Evolutionary conservation across 2,888 invertebrate species (phyloP), one percentile per base, ranked within the genome.

Genomic region (Myathropa florea): DNA sequence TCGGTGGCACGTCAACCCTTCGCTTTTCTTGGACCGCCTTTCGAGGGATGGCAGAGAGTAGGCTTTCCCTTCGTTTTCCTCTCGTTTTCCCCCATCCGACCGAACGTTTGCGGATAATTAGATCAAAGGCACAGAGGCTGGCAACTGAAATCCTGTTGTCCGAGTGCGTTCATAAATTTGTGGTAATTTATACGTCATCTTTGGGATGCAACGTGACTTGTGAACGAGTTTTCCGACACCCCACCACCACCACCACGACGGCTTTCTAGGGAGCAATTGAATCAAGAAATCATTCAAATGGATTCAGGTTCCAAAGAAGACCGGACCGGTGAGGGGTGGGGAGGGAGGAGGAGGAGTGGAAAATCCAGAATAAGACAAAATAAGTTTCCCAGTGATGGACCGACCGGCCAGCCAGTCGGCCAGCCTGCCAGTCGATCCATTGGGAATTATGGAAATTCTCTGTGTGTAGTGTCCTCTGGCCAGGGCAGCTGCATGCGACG

Each of bases 211-310:
- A 82, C 78, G 82, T 82, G 78, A 85, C 78, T 82, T 68, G 61
- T 68, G 73, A 82, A 85, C 82, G 82, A 82, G 85, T 85, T 77
- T 80, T 78, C 67, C 23, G 60, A 26, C 70, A 67, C 36, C 70
- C 65, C 26, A 36, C 57, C 39, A n/a, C 39, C 28, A 30, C 28
- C 28, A 18, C n/a, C 23, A 4, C 23, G 53, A 61, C 28, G 82
- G 70, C 73, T 82, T 86, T 78, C 85, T 61, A 70, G 78, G 85
- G 85, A 82, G 82, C 82, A 86, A 86, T 86, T 86, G 82, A 82
- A 86, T 85, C 72, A 85, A 82, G 85, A 85, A 85, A 82, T 82
- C 85, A 82, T 82, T 86, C 78, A 82, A 82, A 86, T 86, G 73
- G 73, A 86, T 81, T 81, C 76, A 85, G 85, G 77, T 85, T 85